Evolutionary conservation across 2,113 vertebrate genomes (phyloP), one percentile per base, ranked within the genome.

Genomic region (Microtus ochrogaster): DNA sequence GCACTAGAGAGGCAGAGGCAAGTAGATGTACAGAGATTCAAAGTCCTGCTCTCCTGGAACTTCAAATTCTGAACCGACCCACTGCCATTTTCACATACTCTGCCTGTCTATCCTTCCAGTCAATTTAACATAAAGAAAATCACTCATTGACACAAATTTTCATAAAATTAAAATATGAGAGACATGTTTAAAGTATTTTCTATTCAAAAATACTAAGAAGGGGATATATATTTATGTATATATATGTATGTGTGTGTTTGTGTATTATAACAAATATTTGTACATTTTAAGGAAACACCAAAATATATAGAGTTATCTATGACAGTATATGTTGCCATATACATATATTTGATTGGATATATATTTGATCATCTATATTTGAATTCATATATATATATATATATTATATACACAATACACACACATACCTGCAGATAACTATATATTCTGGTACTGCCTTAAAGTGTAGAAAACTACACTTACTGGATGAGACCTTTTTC

Each of bases 221-320:
- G 36, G 33, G 10, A 30, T 36, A 73, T 89, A 8, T 72, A 3
- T 44, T 3, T 28, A 5, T 93, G 41, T 41, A 70, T 12, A 79
- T 73, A 10, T 1, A 22, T 36, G 14, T 36, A 1, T 70, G 33
- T 19, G 2, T 8, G 33, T 70, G 5, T 33, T 33, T 68, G 13
- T 94, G 72, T 81, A 92, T 93, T 72, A 83, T 52, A 91, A 86
- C 47, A 83, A 89, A n/a, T 33, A 63, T 88, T 83, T 65, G 58
- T 74, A 2, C 49, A 36, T 65, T 93, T 83, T 96, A 91, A 55
- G 22, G 65, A 24, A 74, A 5, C 52, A 8, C 5, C 13, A 30
- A 8, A 90, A 82, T 76, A n/a, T 81, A 49, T 30, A 81, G 6
- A 68, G 44, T 90, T 28, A 47, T 74, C 26, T 92, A 47, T 47